Evolutionary conservation across 2,888 invertebrate species (phyloP), one percentile per base, ranked within the genome.

Genomic region (Meganola albula): DNA sequence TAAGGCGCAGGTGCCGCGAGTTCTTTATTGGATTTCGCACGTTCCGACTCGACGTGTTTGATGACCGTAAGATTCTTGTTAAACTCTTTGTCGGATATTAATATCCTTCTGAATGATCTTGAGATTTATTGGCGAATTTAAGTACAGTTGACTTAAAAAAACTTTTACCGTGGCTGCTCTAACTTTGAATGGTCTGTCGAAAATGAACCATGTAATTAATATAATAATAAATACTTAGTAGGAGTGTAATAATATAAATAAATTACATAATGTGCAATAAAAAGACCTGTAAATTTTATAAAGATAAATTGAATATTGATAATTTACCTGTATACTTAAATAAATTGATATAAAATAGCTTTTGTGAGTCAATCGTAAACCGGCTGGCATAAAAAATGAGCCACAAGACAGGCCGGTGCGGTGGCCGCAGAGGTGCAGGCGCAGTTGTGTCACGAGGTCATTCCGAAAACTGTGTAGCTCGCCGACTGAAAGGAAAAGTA

Each of bases 21-120:
- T 80, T 79, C 82, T 80, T 85, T 85, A 85, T 85, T 84, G 82
- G 79, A 84, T 85, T 83, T 82, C 75, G 73, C 77, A 74, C 82
- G 79, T 77, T 82, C 82, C 82, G 43, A 58, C 58, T 61, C 74
- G 80, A 82, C 82, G 79, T 83, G 77, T 77, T 75, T 79, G 83
- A 83, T 82, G 73, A 78, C 74, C 74, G 69, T 64, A 73, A 74
- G 75, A 84, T 84, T 85, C 80, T 80, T 80, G 71, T 71, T 68
- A 61, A 80, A 83, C 78, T 79, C 77, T 74, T 76, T 71, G 66
- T 54, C 60, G 58, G 71, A 70, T 74, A 75, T 77, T 79, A 77
- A 74, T 77, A 76, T 60, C 59, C 45, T 55, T 52, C 57, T 56
- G 64, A 69, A 67, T 59, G 63, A 68, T 65, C 64, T n/a, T n/a